phyloP scores from a whole-genome alignment of 2,113 vertebrate genomes.

The Grammomys dolichurus region DNA sequence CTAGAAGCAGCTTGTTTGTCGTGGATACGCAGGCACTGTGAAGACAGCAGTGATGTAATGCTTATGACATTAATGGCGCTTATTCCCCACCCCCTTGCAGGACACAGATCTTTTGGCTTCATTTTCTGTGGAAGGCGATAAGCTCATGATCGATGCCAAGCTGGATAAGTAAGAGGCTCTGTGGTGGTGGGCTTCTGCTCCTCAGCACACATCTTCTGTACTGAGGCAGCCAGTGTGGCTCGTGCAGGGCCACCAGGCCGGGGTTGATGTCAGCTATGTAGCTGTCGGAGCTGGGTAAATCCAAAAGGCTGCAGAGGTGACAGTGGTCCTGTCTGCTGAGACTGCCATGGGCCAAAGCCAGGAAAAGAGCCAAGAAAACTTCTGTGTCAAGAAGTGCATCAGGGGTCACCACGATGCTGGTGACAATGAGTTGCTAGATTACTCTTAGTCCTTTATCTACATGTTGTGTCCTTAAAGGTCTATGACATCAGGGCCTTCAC shows the following conservation, averaged over 20 bases:
- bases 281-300: not conserved
- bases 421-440: rapidly evolving
- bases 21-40: not conserved
- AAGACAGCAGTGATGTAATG: no score
- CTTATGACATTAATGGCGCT: no score
- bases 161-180: slow-evolving; percentile 82
- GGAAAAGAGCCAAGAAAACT: not conserved
- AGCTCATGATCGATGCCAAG: slow-evolving; percentile 79
- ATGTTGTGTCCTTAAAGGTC: not conserved
- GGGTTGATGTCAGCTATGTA: not conserved
- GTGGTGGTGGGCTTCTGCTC: not conserved
- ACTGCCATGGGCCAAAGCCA: rapidly evolving
- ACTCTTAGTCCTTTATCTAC: rapidly evolving
- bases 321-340: not conserved
- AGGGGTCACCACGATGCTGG: rapidly evolving
- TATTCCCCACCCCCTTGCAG: slow-evolving; percentile 27
- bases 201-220: not conserved
- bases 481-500: not conserved
- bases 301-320: not conserved
- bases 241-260: not conserved
- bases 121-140: slow-evolving; percentile 81
- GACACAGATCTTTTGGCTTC: slow-evolving; percentile 78
- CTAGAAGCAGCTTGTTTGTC: not conserved
- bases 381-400: rapidly evolving
- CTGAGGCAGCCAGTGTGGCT: not conserved